Conservation (phyloP, 2,797 vertebrate species). For the Emys orbicularis region DNA sequence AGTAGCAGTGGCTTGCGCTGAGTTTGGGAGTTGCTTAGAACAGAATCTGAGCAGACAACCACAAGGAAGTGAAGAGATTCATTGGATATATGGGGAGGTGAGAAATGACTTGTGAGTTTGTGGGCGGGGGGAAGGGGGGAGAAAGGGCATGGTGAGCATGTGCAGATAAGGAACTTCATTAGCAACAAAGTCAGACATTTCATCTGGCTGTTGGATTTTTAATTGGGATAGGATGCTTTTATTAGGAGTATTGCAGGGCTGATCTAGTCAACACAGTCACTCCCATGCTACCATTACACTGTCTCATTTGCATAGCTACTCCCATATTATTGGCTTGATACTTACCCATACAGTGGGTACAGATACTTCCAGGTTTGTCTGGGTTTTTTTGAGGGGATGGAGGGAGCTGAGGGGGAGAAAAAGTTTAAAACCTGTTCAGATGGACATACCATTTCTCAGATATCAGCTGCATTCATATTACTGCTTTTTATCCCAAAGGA, state of each 20-base stretch:
- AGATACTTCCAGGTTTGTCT: not conserved
- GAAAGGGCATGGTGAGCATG: too few relatives aligned
- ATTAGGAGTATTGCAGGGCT: accelerated
- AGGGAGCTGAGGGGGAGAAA: not conserved
- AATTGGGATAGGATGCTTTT: accelerated
- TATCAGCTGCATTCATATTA: accelerated
- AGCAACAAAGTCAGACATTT: accelerated
- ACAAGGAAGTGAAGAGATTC: accelerated
- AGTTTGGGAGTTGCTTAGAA: not conserved
- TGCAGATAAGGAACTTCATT: too few relatives aligned
- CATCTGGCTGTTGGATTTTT: not conserved
- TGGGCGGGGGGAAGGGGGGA: accelerated
- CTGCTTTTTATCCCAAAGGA: not conserved
- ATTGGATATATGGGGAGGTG: accelerated
- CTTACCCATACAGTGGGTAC: not conserved
- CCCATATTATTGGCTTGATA: not conserved
- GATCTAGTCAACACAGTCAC: accelerated
- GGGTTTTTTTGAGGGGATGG: too few relatives aligned
- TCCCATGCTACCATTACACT: not conserved
- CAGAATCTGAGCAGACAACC: not conserved
- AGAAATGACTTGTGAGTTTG: not conserved
- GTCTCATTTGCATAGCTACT: not conserved
- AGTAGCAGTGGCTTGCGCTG: not conserved
- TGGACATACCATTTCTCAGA: accelerated
- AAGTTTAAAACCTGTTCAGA: accelerated